Conservation (phyloP, 2,113 vertebrate genomes). For the Cyanistes caeruleus region DNA sequence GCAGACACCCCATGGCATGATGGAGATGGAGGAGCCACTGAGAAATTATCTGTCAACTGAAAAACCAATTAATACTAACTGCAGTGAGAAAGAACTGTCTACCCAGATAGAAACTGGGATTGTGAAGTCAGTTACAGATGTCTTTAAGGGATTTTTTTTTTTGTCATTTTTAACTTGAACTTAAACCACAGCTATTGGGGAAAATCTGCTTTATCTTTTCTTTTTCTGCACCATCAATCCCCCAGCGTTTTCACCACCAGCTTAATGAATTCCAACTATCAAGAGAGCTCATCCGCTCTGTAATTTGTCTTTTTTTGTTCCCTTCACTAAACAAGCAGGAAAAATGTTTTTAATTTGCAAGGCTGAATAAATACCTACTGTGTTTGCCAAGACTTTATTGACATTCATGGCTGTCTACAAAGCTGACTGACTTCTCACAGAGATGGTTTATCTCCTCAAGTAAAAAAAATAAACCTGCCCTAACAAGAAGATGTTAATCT, state of each 20-base stretch:
- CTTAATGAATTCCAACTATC: conserved; percentile 63
- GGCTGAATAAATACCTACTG: conserved; percentile 56
- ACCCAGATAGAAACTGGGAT: not conserved
- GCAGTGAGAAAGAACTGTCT: conserved; percentile 17
- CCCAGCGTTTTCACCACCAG: conserved; percentile 47
- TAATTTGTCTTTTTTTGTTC: conserved; percentile 64
- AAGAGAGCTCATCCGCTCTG: conserved; percentile 52
- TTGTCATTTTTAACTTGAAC: conserved; percentile 28
- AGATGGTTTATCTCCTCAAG: conserved; percentile 13
- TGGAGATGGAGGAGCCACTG: not conserved
- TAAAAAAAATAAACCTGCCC: not conserved
- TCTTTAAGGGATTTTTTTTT: not conserved
- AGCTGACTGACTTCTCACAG: conserved; percentile 50
- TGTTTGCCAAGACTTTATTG: conserved; percentile 57
- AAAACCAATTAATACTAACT: conserved; percentile 36
- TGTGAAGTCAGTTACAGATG: conserved; percentile 13
- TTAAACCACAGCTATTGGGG: conserved; percentile 30
- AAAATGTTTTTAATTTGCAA: conserved; percentile 70
- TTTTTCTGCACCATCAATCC: conserved; percentile 55
- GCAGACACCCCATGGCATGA: not conserved
- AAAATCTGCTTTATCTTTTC: conserved; percentile 49
- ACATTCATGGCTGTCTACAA: conserved; percentile 36
- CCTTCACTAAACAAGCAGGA: conserved; percentile 46
- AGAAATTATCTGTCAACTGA: conserved; percentile 29
- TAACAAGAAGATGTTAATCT: conserved; percentile 8